These are phyloP conservation scores for Melanotaenia boesemani DNA, from an alignment of 2,797 vertebrate genomes.

Conservation along the genomic window DNA sequence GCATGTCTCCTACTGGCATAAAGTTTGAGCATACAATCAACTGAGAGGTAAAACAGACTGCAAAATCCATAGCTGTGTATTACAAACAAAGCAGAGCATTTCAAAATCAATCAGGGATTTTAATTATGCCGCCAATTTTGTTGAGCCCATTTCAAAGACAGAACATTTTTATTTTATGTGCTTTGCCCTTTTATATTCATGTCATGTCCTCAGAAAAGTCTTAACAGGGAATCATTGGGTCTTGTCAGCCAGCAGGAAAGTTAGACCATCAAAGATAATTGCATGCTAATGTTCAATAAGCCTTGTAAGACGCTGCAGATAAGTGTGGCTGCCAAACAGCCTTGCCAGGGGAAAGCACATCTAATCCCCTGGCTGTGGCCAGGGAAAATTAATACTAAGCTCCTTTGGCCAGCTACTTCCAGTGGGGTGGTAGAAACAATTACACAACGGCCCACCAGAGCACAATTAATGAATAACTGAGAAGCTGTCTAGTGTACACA, in stretches of 20 bases:
- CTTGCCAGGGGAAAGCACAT: slow-evolving; percentile 74
- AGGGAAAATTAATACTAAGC: slow-evolving; percentile 75
- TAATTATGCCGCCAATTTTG: too few species aligned
- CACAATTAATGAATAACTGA: slow-evolving; percentile 72
- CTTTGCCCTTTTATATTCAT: slow-evolving; percentile 61
- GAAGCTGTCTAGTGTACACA: slow-evolving; percentile 56
- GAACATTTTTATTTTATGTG: slow-evolving; percentile 53
- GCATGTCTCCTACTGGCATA: too few species aligned
- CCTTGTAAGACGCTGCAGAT: slow-evolving; percentile 77
- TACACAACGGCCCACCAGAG: slow-evolving; percentile 69
- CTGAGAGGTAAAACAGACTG: neutral
- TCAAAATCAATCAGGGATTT: too few species aligned
- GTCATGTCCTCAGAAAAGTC: slow-evolving; percentile 60
- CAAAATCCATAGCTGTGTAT: neutral
- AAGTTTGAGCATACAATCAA: neutral
- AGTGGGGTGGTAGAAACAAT: slow-evolving; percentile 73
- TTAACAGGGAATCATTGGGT: slow-evolving; percentile 70
- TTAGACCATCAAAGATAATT: slow-evolving; percentile 81
- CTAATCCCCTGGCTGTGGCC: slow-evolving; percentile 74
- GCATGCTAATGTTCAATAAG: slow-evolving; percentile 82
- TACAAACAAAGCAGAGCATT: neutral
- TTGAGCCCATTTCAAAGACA: slow-evolving; percentile 39
- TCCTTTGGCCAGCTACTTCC: slow-evolving; percentile 69
- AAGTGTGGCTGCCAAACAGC: slow-evolving; percentile 76
- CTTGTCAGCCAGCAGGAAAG: slow-evolving; percentile 72